Evolutionary conservation across 2,888 invertebrate genomes (phyloP), one percentile per base, ranked within the genome.

Genomic region (Hypselothyrea guttata): DNA sequence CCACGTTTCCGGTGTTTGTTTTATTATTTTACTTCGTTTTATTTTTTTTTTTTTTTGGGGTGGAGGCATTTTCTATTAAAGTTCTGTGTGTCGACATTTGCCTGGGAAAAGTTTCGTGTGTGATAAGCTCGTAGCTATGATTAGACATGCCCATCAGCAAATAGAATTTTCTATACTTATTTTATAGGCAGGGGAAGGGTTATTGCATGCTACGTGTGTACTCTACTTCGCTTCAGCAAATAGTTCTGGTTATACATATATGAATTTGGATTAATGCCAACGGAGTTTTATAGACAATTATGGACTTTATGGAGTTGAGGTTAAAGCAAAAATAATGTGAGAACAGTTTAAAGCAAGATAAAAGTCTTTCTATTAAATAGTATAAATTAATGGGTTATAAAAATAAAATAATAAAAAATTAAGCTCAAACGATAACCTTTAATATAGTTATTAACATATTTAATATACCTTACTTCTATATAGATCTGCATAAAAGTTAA

Each of bases 1-100:
- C 65, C 72, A 77, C 76, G 69, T 77, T 77, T 77, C 77, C 77
- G 77, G 77, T 78, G 53, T 66, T 51, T 77, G 53, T 54, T 49
- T 62, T 59, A 58, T 11, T 47, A 58, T 11, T 47, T 11, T 35
- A 30, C 13, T 9, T 44, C 62, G 61, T 58, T 33, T 41, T n/a
- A 8, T 31, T 9, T 7, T 8, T 9, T 15, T 15, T 15, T 42
- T 16, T 37, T 1, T 2, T 1, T 3, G 9, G 7, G 15, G 11
- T 1, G 12, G 13, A 7, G 33, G 13, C 12, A 31, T 16, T 59
- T 52, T 44, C 35, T 45, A 54, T 47, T 37, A 30, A 28, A 63
- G 51, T 38, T 22, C 3, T 22, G 22, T 53, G 42, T 56, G 52
- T 56, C 66, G 47, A 44, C 41, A 59, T 60, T 71, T 55, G 65